Percentiles rank a stretch among this genome's conserved stretches.
These are phyloP conservation scores for Agrotis segetum DNA, from an alignment of 2,888 invertebrate species.

Conservation along the genomic window DNA sequence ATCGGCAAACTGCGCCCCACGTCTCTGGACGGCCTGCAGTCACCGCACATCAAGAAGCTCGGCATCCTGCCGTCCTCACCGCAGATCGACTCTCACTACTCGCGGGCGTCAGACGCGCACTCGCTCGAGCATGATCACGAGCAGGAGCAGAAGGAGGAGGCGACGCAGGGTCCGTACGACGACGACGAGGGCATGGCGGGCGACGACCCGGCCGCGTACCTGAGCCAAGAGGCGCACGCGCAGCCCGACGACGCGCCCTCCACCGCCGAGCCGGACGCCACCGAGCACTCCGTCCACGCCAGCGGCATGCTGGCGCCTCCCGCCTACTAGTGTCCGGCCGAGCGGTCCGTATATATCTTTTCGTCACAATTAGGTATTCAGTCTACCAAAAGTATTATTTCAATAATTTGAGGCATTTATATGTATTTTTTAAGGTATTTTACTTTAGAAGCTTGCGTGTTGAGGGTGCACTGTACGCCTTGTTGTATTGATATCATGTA, in stretches of 20 bases:
- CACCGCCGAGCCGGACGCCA: conserved; percentile 92
- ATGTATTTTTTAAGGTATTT: conserved; percentile 73
- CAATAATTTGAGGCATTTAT: conserved; percentile 78
- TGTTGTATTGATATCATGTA: conserved; percentile 71
- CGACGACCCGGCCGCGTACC: conserved; percentile 90
- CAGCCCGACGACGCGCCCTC: conserved; percentile 89
- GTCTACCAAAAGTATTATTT: conserved; percentile 90
- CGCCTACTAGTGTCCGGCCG: conserved; percentile 85
- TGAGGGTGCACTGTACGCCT: conserved; percentile 77
- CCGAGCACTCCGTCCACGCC: conserved; percentile 90
- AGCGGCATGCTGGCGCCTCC: conserved; percentile 90
- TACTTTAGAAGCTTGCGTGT: conserved; percentile 77
- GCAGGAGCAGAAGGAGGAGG: conserved; percentile 84
- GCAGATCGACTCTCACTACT: conserved; percentile 91
- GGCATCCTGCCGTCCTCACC: conserved; percentile 89
- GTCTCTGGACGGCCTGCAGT: conserved; percentile 88
- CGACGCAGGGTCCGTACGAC: conserved; percentile 92
- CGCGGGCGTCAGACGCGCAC: conserved; percentile 88
- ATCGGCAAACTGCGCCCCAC: conserved; percentile 90
- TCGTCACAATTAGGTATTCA: conserved; percentile 79
- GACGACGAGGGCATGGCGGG: conserved; percentile 90
- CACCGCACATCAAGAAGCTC: conserved; percentile 87
- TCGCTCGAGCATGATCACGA: conserved; percentile 85
- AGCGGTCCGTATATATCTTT: conserved; percentile 69
- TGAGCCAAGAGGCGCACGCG: conserved; percentile 82